phyloP scores from a whole-genome alignment of 1,140 invertebrate genomes.

The Listronotus bonariensis region DNA sequence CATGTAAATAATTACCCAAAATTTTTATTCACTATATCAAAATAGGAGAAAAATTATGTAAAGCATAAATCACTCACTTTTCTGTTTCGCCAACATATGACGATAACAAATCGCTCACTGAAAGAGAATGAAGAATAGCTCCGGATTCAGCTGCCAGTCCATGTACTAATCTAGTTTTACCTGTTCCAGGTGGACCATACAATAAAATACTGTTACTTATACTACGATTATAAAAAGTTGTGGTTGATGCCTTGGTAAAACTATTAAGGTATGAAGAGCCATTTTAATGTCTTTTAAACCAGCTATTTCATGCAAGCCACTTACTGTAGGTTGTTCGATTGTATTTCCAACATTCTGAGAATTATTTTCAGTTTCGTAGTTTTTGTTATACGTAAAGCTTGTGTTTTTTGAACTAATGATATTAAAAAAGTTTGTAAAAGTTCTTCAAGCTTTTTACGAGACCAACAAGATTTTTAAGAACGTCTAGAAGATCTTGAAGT shows the following conservation, averaged over 20 bases:
- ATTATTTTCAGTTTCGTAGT: background rate
- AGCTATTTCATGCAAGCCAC: conserved; percentile 46
- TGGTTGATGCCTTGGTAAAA: conserved; percentile 50
- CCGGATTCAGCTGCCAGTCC: conserved; percentile 62
- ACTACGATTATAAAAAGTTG: conserved; percentile 46
- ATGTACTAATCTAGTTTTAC: conserved; percentile 69
- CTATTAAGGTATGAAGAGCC: conserved; percentile 28
- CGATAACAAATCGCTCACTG: conserved; percentile 61
- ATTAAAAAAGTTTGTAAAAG: background rate
- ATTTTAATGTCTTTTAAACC: conserved; percentile 38
- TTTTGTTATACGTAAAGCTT: background rate
- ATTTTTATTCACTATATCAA: no score
- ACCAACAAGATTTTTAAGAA: background rate
- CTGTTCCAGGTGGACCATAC: conserved; percentile 74
- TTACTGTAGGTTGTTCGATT: conserved; percentile 41
- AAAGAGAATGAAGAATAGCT: conserved; percentile 60
- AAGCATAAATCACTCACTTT: conserved; percentile 63
- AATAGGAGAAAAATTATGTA: no score
- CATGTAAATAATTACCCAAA: no score
- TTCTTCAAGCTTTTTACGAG: background rate
- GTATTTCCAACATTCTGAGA: background rate
- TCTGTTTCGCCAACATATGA: conserved; percentile 64
- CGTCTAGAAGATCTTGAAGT: background rate
- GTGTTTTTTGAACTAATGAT: background rate
- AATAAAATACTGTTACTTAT: conserved; percentile 63